Evolutionary conservation across 2,888 invertebrate species (phyloP).

Genomic region (Mimas tiliae): DNA sequence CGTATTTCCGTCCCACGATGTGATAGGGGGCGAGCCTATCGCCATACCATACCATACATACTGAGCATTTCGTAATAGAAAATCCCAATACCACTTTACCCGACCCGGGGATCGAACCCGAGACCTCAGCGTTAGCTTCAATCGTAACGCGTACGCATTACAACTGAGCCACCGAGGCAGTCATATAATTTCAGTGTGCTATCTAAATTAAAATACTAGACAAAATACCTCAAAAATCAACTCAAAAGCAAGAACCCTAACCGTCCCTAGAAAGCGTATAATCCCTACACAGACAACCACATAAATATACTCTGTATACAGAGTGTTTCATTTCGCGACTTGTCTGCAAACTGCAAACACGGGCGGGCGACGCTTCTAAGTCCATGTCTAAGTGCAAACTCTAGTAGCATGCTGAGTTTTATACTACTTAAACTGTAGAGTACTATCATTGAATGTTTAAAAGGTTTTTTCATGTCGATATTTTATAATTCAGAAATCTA

Average conservation of each 20-base stretch:
- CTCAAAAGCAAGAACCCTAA: background rate
- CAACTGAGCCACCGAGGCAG: no score
- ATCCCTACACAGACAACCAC: background rate
- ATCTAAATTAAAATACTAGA: no score
- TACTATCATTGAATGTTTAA: background rate
- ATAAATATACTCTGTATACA: background rate
- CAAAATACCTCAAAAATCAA: no score
- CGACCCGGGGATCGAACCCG: no score
- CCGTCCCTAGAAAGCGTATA: background rate
- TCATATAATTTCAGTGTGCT: no score
- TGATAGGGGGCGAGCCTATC: no score
- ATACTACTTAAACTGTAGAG: conserved; percentile 40
- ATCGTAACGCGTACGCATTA: no score
- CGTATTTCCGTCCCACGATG: no score
- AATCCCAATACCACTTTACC: no score
- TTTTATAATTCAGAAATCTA: background rate
- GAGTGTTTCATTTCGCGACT: conserved; percentile 27
- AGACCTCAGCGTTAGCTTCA: no score
- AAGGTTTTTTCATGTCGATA: background rate
- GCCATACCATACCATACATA: no score
- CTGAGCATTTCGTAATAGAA: no score
- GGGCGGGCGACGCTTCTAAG: conserved; percentile 19
- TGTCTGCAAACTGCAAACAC: conserved; percentile 23
- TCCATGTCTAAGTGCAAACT: conserved; percentile 63
- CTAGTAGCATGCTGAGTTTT: conserved; percentile 43